Conservation (phyloP, 2,888 invertebrate genomes). For the Emesis russula region DNA sequence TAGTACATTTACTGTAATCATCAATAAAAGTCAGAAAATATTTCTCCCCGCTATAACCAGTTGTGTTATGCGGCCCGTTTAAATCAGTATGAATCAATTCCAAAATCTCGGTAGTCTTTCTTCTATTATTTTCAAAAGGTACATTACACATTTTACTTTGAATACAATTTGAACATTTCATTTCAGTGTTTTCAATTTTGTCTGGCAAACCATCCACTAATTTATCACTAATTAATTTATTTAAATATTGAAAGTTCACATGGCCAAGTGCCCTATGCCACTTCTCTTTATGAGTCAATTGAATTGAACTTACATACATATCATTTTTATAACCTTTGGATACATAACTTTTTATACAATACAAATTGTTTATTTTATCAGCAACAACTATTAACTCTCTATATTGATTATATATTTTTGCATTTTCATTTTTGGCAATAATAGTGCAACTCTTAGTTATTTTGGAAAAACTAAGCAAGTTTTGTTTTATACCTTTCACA, state of each 20-base stretch:
- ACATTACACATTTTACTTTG: conserved; percentile 83
- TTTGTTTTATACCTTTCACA: conserved; percentile 78
- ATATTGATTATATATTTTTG: conserved; percentile 77
- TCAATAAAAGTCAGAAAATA: conserved; percentile 78
- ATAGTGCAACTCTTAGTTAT: conserved; percentile 75
- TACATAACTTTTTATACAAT: conserved; percentile 67
- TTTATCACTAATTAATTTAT: conserved; percentile 76
- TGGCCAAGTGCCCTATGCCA: conserved; percentile 80
- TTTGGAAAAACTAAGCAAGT: conserved; percentile 83
- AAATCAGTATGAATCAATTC: conserved; percentile 85
- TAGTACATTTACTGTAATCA: conserved; percentile 84
- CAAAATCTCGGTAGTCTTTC: conserved; percentile 61
- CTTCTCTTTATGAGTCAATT: conserved; percentile 74
- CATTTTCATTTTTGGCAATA: conserved; percentile 59
- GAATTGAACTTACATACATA: conserved; percentile 59
- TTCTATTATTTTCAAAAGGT: conserved; percentile 87
- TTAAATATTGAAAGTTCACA: conserved; percentile 84
- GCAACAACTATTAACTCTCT: conserved; percentile 77
- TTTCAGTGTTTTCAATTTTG: too few relatives aligned
- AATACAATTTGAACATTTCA: too few relatives aligned
- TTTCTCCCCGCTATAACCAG: too few relatives aligned
- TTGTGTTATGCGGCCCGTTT: too few relatives aligned
- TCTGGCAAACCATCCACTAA: conserved; percentile 69
- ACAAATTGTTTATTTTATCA: conserved; percentile 77
- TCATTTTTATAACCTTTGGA: conserved; percentile 51